These are phyloP conservation scores for Platerodrilus igneus DNA, from an alignment of 2,888 invertebrate species.

Conservation along the genomic window DNA sequence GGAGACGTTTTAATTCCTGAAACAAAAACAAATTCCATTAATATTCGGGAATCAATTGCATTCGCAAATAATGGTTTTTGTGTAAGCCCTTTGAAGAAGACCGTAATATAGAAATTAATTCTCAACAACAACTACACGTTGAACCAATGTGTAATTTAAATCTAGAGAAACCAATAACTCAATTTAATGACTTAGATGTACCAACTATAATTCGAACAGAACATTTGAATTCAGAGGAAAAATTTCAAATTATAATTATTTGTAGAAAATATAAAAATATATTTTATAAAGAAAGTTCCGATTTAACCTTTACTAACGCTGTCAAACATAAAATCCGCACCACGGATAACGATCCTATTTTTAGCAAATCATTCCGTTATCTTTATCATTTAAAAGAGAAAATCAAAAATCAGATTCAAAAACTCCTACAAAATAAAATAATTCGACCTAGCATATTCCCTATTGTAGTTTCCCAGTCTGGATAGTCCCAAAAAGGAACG, in stretches of 20 bases:
- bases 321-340: constrained; percentile 13
- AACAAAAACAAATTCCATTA: background rate
- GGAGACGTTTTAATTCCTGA: constrained; percentile 7
- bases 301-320: constrained; percentile 11
- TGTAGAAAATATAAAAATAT: constrained; percentile 6
- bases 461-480: no score
- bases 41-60: constrained; percentile 6
- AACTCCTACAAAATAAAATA: no score
- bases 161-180: background rate
- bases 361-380: constrained; percentile 32
- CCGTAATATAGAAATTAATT: background rate
- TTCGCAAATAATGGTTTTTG: constrained; percentile 7
- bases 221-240: constrained; percentile 11
- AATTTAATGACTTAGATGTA: no score
- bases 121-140: background rate
- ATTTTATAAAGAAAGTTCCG: constrained; percentile 9
- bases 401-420: constrained; percentile 30
- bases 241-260: constrained; percentile 2
- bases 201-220: no score
- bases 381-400: constrained; percentile 34
- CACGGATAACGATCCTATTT: constrained; percentile 23
- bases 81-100: constrained; percentile 1
- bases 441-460: no score
- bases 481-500: no score
- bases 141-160: constrained; percentile 1